phyloP scores from a whole-genome alignment of 2,113 vertebrate species.

The Otocyon megalotis region DNA sequence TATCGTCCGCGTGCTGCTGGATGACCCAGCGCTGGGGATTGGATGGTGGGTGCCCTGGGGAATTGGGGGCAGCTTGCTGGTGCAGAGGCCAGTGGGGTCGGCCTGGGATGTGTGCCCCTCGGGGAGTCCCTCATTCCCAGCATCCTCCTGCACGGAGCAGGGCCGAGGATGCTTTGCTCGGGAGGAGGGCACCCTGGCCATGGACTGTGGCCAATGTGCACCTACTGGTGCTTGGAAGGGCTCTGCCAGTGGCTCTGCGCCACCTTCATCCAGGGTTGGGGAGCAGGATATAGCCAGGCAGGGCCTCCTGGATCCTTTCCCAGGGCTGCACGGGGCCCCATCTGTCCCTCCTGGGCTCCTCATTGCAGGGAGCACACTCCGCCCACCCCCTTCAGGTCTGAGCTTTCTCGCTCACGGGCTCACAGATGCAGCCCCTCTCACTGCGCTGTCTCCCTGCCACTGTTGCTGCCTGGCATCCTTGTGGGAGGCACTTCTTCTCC shows the following conservation, averaged over 20 bases:
- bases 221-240: fast-evolving
- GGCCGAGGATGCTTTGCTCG: fast-evolving
- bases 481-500: not conserved
- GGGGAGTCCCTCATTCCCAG: not conserved
- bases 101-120: too few relatives aligned
- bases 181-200: fast-evolving
- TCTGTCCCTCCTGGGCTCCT: not conserved
- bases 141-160: fast-evolving
- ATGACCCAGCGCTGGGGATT: conserved; percentile 87
- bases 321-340: too few relatives aligned
- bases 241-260: not conserved
- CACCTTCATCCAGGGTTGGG: not conserved
- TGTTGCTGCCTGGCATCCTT: fast-evolving
- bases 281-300: not conserved
- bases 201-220: fast-evolving
- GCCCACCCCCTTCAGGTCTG: not conserved
- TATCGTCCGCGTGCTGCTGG: conserved; percentile 94
- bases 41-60: conserved; percentile 87
- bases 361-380: not conserved
- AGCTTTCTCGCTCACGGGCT: not conserved
- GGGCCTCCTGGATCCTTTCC: not conserved
- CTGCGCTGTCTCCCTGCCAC: not conserved
- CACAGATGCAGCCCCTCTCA: not conserved
- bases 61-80: not conserved
- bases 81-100: fast-evolving